Base-by-base conservation (phyloP, 1,140 invertebrate genomes). In the Drosophila melanica region DNA sequence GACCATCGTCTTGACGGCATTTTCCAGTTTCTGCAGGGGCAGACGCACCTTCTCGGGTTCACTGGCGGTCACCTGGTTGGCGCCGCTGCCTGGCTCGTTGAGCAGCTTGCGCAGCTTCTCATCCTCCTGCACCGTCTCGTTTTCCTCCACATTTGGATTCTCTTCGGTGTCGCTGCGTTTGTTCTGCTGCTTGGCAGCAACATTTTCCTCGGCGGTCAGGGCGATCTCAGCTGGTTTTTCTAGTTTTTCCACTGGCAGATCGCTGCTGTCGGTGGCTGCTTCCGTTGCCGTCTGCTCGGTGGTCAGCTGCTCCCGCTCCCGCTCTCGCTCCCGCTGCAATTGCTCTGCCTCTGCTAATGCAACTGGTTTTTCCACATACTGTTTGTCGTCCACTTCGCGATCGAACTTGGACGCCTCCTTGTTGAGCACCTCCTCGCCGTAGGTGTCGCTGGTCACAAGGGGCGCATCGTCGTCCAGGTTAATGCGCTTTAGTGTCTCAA, bases 1-100 rank as follows among this genome's bases (percentile, higher is more conserved):
- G 45, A 77, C 65, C 23, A 74, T 82, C 73, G 93, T 92, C 55
- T 93, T 93, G 64, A 92, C 84, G 16, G 93, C 93, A 62, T 92
- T 93, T 27, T 92, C 92, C 23, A 91, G 81, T 73, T 93, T 92
- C 78, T 86, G 75, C 51, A 93, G 92, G n/a, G 92, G 85, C 54
- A 93, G 91, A 41, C 92, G 92, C 75, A 92, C 79, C 58, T 92
- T 92, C 50, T 92, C 85, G 53, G 90, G 90, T 79, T 90, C 90
- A 89, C 66, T 50, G 59, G 68, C 84, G 73, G 79, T 89, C 71
- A 90, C 55, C 7, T 62, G 41, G 12, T 65, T 45, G 16, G 20
- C 50, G 30, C 12, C 35, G 14, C 0, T 35, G 35, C 20, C 44
- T 4, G 16, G 53, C 16, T 64, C 62, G 7, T 47, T 63, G 11